Evolutionary conservation across 2,113 vertebrate genomes (phyloP).

Genomic region (Chunga burmeisteri): DNA sequence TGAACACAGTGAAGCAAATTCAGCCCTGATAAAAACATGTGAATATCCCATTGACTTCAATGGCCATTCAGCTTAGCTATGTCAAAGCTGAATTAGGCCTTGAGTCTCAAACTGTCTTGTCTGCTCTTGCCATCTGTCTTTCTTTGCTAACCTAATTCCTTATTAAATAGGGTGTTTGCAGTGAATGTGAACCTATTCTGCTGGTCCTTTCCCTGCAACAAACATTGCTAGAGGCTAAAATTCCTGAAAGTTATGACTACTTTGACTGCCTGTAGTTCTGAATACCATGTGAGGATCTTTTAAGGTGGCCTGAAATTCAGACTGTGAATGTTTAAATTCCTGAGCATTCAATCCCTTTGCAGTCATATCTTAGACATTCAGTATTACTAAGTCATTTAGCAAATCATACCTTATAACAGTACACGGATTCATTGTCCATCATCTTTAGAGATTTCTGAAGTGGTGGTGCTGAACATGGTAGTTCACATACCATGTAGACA

Average conservation of each 20-base stretch:
- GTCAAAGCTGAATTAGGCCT: slow-evolving; percentile 18
- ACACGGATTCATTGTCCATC: not conserved
- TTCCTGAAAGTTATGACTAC: slow-evolving; percentile 27
- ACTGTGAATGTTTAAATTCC: not conserved
- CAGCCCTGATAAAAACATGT: not conserved
- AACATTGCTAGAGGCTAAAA: slow-evolving; percentile 37
- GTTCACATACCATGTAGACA: not conserved
- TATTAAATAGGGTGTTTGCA: not conserved
- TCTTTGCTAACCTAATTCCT: slow-evolving; percentile 35
- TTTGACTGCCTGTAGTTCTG: not conserved
- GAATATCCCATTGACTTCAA: not conserved
- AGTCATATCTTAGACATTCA: not conserved
- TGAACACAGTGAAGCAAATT: not conserved
- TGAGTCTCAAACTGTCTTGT: slow-evolving; percentile 39
- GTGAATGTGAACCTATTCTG: not conserved
- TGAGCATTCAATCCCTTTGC: not conserved
- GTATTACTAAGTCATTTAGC: not conserved
- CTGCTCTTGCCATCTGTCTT: slow-evolving; percentile 36
- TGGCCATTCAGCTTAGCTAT: not conserved
- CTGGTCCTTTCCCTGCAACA: not conserved
- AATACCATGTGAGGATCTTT: not conserved
- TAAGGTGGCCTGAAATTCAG: slow-evolving; percentile 1
- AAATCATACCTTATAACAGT: not conserved
- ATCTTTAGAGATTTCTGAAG: not conserved
- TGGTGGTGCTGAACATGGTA: not conserved